Evolutionary conservation across 2,113 vertebrate genomes (phyloP).

Genomic region (Corvus cornix): DNA sequence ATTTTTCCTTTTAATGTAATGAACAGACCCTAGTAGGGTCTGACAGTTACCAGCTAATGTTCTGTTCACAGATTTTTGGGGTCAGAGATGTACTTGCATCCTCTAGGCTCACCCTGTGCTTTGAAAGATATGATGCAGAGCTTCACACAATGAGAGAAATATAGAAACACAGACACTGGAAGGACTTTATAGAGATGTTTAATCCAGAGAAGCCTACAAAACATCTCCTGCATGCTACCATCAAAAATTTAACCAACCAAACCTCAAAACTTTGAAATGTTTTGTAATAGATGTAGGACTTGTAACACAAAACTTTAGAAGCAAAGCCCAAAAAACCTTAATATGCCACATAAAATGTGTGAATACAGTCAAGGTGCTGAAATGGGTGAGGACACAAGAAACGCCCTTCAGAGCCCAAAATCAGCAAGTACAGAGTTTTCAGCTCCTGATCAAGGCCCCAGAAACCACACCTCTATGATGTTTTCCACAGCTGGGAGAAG

Average conservation of each 20-base stretch:
- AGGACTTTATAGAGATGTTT: neutral
- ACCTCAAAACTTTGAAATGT: neutral
- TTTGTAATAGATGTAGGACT: neutral
- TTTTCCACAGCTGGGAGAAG: neutral
- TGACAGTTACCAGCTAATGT: neutral
- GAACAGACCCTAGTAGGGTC: fast-evolving
- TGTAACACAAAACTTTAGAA: neutral
- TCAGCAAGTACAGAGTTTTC: neutral
- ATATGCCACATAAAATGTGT: neutral
- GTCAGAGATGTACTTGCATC: neutral
- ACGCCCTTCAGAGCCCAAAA: neutral
- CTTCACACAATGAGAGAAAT: neutral
- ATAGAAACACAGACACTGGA: neutral
- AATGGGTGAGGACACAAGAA: neutral
- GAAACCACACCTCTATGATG: neutral
- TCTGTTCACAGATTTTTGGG: neutral
- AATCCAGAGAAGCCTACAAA: neutral
- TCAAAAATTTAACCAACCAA: neutral
- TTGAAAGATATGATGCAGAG: neutral
- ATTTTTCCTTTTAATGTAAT: neutral
- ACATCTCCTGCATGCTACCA: neutral
- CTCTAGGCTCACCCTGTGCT: neutral
- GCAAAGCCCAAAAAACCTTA: neutral
- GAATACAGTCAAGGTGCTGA: neutral
- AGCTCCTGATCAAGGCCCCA: neutral